Evolutionary conservation across 2,797 vertebrate genomes (phyloP), one percentile per base, ranked within the genome.

Genomic region (Acropternis orthonyx): DNA sequence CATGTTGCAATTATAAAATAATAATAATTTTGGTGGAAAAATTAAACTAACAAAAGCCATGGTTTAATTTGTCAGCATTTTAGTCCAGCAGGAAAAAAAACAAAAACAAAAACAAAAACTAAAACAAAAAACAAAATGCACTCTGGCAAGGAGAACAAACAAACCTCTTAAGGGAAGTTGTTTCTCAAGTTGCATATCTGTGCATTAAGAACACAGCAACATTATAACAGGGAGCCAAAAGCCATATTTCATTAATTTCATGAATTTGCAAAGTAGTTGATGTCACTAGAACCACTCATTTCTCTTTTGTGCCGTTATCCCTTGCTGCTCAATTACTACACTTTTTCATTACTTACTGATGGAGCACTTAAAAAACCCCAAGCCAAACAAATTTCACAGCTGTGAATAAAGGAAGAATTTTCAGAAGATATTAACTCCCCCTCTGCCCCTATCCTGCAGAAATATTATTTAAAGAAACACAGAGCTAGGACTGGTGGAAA

Each of bases 341-440:
- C 24, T 46, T 90, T 81, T 10, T 43, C 22, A 44, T 51, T 89
- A 93, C 88, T 71, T 95, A 56, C 41, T 56, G 37, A 89, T 26
- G 66, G 62, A 90, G 22, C 51, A 12, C 23, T 74, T 87, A 58
- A 59, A 48, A 85, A 61, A 52, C 2, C 1, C 6, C 14, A 3
- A 85, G 58, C 10, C 36, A 44, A 66, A 36, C 7, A 32, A 66
- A 49, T 17, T 43, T 94, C 66, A 80, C 77, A 75, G 69, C 16
- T 44, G 46, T 13, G 65, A 95, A 93, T 37, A 93, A 92, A 67
- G 75, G 69, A 93, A 92, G 77, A 93, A 77, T 68, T 94, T 96
- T 97, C 92, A 89, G 78, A 96, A 84, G 48, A 69, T 51, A 76
- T 85, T 80, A 78, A 73, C 54, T 69, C 10, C 28, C 18, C 8